Conservation (phyloP, 2,888 invertebrate genomes). For the Chrysomela aeneicollis region DNA sequence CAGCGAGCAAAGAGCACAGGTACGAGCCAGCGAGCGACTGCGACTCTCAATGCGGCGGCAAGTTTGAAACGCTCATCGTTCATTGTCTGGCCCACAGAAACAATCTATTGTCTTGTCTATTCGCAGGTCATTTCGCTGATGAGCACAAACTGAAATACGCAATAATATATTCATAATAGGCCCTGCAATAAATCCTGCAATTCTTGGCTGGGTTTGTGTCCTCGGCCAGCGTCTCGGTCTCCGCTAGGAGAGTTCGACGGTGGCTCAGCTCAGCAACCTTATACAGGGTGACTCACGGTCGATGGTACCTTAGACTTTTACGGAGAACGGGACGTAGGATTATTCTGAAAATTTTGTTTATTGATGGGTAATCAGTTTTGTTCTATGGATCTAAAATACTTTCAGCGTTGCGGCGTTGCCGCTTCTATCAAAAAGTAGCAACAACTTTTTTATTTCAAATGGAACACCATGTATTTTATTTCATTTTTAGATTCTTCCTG, state of each 20-base stretch:
- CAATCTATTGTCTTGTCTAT: constrained; percentile 61
- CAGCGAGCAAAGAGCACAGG: constrained; percentile 45
- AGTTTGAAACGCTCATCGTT: constrained; percentile 53
- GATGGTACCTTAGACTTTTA: no score
- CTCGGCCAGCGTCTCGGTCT: constrained; percentile 31
- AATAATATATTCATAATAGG: constrained; percentile 56
- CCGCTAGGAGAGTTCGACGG: constrained; percentile 30
- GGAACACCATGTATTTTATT: no score
- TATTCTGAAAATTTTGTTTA: no score
- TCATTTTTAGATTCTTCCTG: no score
- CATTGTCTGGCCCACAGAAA: constrained; percentile 58
- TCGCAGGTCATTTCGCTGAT: constrained; percentile 54
- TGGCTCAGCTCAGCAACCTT: constrained; percentile 41
- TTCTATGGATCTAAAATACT: no score
- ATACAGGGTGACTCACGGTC: no score
- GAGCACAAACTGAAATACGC: constrained; percentile 55
- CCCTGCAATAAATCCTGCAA: constrained; percentile 48
- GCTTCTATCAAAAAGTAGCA: no score
- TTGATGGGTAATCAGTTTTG: no score
- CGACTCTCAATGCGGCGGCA: constrained; percentile 45
- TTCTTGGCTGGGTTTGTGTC: constrained; percentile 32
- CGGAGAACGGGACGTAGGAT: no score
- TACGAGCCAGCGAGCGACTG: constrained; percentile 31
- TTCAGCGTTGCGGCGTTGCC: no score
- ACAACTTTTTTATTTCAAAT: no score